Evolutionary conservation across 2,797 vertebrate genomes (phyloP), one percentile per base, ranked within the genome.

Genomic region (Prionace glauca): DNA sequence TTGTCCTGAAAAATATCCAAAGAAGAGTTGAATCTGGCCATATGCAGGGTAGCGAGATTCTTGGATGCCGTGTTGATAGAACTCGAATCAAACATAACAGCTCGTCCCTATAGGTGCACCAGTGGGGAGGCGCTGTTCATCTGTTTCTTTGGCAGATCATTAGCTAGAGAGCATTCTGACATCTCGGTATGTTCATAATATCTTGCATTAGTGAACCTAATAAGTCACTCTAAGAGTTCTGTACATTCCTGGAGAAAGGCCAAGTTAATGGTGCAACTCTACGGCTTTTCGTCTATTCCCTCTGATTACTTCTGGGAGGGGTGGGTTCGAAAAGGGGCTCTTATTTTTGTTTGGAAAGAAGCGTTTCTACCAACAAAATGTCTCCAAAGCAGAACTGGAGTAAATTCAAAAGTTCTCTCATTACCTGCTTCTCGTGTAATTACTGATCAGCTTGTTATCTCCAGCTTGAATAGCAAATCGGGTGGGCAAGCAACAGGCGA

Each of bases 191-290:
- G 81, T 84, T 84, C 22, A 45, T 45, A 22, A 84, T 41, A 45
- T 45, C 81, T 84, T 84, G 81, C 36, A 84, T 84, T 84, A 84
- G 81, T 45, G 81, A 45, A 84, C 81, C 41, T 84, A 84, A 84
- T 84, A 84, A 84, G 20, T 84, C 22, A 7, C 41, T 45, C 41
- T 24, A 24, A 84, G 81, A 24, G 36, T 84, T 84, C 81, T 45
- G 81, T 84, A 24, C 1, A 45, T 20, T 1, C 22, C 81, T 84
- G 81, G 41, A 84, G 41, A 22, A 84, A 22, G 24, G 81, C 41
- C 81, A 84, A 84, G 10, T 84, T 84, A 84, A 18, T 84, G 81
- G 36, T 45, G 74, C 1, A 77, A 32, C 32, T 77, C 74, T n/a
- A 45, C 7, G 24, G 41, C 22, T 84, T 45, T 22, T 45, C 18